These are phyloP conservation scores for Campoplex nolae DNA, from an alignment of 2,888 invertebrate genomes.

Conservation along the genomic window DNA sequence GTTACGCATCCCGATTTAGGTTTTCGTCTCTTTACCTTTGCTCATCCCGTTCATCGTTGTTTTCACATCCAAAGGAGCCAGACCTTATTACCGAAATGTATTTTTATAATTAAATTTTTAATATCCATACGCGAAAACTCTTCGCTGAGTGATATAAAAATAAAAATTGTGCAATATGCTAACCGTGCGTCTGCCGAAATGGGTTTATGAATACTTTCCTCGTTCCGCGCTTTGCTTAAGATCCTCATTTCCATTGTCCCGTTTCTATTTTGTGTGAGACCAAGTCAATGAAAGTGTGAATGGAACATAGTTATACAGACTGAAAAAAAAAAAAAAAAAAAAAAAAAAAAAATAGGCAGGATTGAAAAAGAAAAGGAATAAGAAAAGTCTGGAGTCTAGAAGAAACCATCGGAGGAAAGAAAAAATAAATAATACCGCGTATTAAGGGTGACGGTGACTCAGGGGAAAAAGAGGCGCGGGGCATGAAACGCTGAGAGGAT, in stretches of 20 bases:
- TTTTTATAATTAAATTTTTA: slow-evolving; percentile 79
- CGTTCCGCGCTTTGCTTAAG: slow-evolving; percentile 11
- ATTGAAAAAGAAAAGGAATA: slow-evolving; percentile 45
- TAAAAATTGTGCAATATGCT: slow-evolving; percentile 38
- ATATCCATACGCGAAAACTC: slow-evolving; percentile 71
- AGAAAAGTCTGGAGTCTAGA: slow-evolving; percentile 57
- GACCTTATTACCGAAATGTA: slow-evolving; percentile 68
- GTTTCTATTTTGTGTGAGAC: slow-evolving; percentile 16
- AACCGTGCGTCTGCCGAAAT: slow-evolving; percentile 71
- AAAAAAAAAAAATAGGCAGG: slow-evolving; percentile 15
- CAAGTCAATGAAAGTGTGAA: slow-evolving; percentile 6
- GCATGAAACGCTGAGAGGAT: slow-evolving; percentile 46
- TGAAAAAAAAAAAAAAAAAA: background rate
- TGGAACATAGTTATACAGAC: slow-evolving; percentile 2
- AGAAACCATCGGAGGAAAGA: slow-evolving; percentile 42
- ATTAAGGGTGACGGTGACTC: slow-evolving; percentile 37
- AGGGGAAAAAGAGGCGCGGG: slow-evolving; percentile 40
- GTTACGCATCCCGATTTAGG: background rate
- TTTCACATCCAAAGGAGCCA: slow-evolving; percentile 38
- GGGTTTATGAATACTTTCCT: slow-evolving; percentile 73
- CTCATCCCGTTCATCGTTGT: background rate
- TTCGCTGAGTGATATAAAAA: slow-evolving; percentile 3
- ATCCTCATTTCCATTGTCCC: background rate
- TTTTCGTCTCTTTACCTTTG: slow-evolving; percentile 11
- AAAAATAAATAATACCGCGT: slow-evolving; percentile 24